Conservation (phyloP, 2,113 vertebrate species). For the Rhodinocichla rosea region DNA sequence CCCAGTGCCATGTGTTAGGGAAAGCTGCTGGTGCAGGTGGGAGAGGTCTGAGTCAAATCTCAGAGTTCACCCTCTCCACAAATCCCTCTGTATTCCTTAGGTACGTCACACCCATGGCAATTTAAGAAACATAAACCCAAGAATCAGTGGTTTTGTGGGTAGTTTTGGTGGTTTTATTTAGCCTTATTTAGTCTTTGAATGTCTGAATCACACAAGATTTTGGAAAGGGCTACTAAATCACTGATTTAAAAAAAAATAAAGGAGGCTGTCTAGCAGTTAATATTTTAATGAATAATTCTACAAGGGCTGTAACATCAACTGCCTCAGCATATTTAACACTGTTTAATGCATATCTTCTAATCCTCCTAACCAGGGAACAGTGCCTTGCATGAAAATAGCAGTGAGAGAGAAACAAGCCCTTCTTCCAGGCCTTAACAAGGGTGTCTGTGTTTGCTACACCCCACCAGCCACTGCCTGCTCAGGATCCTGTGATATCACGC, state of each 20-base stretch:
- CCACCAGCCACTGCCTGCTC: not conserved
- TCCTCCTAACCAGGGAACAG: not conserved
- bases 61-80: not conserved
- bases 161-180: not conserved
- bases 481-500: not conserved
- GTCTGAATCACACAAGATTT: not conserved
- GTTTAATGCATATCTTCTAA: slow-evolving; percentile 4
- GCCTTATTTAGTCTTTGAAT: not conserved
- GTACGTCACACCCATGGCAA: not conserved
- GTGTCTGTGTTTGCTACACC: not conserved
- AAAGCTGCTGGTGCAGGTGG: not conserved
- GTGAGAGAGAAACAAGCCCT: not conserved
- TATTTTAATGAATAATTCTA: slow-evolving; percentile 30
- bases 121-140: not conserved
- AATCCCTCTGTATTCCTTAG: not conserved
- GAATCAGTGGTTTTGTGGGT: not conserved
- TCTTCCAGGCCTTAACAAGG: not conserved
- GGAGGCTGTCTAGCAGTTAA: slow-evolving; percentile 5
- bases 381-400: not conserved
- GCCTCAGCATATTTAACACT: not conserved
- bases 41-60: not conserved
- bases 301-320: not conserved
- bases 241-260: not conserved
- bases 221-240: not conserved
- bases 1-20: not conserved